Evolutionary conservation across 2,888 invertebrate species (phyloP), one percentile per base, ranked within the genome.

Genomic region (Laspeyria flexula): DNA sequence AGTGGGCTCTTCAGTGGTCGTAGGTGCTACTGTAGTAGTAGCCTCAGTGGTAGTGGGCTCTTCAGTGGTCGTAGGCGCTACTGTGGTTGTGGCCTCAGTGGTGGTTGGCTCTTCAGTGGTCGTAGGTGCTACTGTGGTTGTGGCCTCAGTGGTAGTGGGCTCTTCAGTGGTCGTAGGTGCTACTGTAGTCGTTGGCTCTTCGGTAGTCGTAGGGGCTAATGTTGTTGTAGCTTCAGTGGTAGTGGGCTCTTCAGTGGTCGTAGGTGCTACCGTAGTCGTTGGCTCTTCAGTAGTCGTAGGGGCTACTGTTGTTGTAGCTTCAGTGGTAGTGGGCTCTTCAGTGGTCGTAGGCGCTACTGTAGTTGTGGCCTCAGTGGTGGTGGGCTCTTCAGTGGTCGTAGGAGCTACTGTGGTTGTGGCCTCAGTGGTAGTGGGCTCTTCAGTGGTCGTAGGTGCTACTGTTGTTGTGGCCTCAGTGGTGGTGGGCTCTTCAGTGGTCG

Each of bases 401-500:
- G 40, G 21, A 4, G 38, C 52, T 9, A 34, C 18, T 3, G 30
- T 29, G 0, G 56, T 57, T 1, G 52, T 16, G 0, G 43, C 21
- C 5, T 40, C 45, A 0, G 35, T 40, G 0, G 60, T 50, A 9
- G 31, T 16, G 7, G 15, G 15, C 7, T 27, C 27, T 4, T 54
- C 30, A 11, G 16, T 25, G 21, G 11, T n/a, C n/a, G n/a, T 23
- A 0, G 34, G 23, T 3, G 13, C 3, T 9, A 10, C 27, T 11
- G 21, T 2, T 3, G 21, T 21, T 3, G 21, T 21, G 2, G 5
- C 5, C 21, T 10, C n/a, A n/a, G 30, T 11, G 2, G 43, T 44
- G 10, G 34, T 43, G 23, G 30, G 48, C 4, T 38, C 34, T 21
- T 35, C 48, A 6, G 43, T 55, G 27, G 55, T 62, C 4, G 40